Evolutionary conservation across 1,140 invertebrate genomes (phyloP).

Genomic region (Panagrolaimus sp.): DNA sequence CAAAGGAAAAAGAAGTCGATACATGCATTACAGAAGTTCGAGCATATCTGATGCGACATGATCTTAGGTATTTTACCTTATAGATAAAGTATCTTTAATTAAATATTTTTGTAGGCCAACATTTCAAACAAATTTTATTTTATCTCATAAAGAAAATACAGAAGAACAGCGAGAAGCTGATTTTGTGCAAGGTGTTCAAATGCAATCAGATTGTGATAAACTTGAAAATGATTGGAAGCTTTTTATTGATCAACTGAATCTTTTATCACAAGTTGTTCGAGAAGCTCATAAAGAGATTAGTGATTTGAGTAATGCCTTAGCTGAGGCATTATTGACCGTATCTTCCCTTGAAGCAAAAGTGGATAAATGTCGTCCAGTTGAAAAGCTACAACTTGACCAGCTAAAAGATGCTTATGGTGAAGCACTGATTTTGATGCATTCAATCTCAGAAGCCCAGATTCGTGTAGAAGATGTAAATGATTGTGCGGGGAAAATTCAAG

Average conservation of each 20-base stretch:
- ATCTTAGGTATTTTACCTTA: conserved; percentile 25
- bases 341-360: conserved; percentile 47
- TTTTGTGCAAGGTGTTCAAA: conserved; percentile 41
- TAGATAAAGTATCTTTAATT: too few species aligned
- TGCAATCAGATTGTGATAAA: conserved; percentile 47
- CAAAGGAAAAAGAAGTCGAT: conserved; percentile 38
- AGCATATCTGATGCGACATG: conserved; percentile 54
- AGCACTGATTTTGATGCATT: conserved; percentile 22
- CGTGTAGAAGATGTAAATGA: conserved; percentile 55
- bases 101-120: neutral
- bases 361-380: conserved; percentile 43
- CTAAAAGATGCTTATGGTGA: conserved; percentile 43
- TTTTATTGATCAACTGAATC: conserved; percentile 40
- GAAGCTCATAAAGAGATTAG: conserved; percentile 47
- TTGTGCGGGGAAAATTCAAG: conserved; percentile 46
- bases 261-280: conserved; percentile 39
- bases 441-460: conserved; percentile 42
- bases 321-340: conserved; percentile 46
- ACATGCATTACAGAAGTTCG: conserved; percentile 45
- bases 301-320: conserved; percentile 50
- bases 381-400: conserved; percentile 51
- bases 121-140: conserved; percentile 1
- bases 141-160: conserved; percentile 34
- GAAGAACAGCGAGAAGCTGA: conserved; percentile 47
- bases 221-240: conserved; percentile 43